Evolutionary conservation across 2,888 invertebrate species (phyloP), one percentile per base, ranked within the genome.

Genomic region (Ochropacha duplaris): DNA sequence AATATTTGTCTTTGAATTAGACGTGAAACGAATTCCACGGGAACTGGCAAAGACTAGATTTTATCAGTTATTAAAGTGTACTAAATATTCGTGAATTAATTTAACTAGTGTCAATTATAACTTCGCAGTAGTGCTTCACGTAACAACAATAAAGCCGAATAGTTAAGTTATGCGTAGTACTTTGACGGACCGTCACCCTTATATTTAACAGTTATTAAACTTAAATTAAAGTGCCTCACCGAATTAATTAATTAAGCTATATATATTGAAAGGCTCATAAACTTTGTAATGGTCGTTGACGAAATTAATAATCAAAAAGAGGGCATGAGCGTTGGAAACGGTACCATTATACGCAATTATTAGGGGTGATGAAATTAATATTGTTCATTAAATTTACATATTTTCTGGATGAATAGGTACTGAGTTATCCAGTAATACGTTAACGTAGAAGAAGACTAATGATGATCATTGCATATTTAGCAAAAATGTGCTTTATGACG

Each of bases 261-360:
- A 65, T 76, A 77, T 72, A 81, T 76, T 74, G 74, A 79, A 78
- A 76, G 76, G 68, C 72, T 73, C 78, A 74, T 81, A 78, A 81
- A 81, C 68, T 78, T 69, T 68, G 66, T 77, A 78, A 79, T 69
- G 73, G 74, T 67, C 74, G 74, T 71, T 78, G 74, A 77, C 72
- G 71, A 76, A 83, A 80, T 83, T 81, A 81, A 81, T 79, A 78
- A 76, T 81, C 72, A 75, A 65, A 73, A 76, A 55, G 39, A 66
- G 61, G 61, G 64, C 66, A 60, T 58, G 71, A 74, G 69, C 70
- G 66, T 69, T 72, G 70, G 64, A 65, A 76, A 77, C 67, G 69
- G 60, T 68, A 69, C 71, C 69, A 74, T 79, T 75, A 77, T 72
- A 65, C 66, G 64, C 68, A 75, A 74, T 79, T 78, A 79, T 76